Evolutionary conservation across 2,113 vertebrate species (phyloP), one percentile per base, ranked within the genome.

Genomic region (Lepus americanus): DNA sequence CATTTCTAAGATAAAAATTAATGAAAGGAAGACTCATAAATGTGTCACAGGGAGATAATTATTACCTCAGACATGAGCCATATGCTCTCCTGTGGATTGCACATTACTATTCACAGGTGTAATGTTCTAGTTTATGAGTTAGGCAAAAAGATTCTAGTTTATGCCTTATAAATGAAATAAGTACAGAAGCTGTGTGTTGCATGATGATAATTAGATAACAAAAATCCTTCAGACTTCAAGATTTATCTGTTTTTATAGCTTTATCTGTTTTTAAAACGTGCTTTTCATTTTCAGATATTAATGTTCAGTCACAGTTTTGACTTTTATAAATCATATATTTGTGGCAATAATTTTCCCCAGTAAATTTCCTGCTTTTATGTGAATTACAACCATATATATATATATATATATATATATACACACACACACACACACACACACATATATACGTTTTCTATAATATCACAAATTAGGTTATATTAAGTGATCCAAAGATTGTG

Each of bases 1-100:
- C 97, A 97, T 78, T 97, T 98, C 94, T 36, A 79, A 97, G 95
- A 98, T 98, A 97, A 98, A 98, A 98, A 97, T 97, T 98, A 98
- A 98, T 98, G 97, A 98, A 97, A 97, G 90, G 84, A 98, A 98
- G 98, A 97, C 93, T 97, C 95, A 96, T 98, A 98, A 98, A 98
- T 92, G 93, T 98, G 98, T 98, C 97, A 97, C 87, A 97, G 96
- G 97, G 96, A 97, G 96, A 96, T 97, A 98, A 98, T 98, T 96
- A 98, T 98, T 98, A 96, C 97, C 92, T 97, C 95, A 97, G 77
- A 95, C 94, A 94, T 84, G 97, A 96, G 83, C 96, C 98, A 98
- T 95, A 98, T 98, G 97, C 95, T 98, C 63, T 97, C 83, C 49
- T 94, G 64, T 96, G 91, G 85, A 97, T 92, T 98, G 89, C 89